Percentiles rank a stretch among this genome's conserved stretches.
Conservation (phyloP, 1,140 invertebrate species). For the Druon quercuslanigerum region DNA sequence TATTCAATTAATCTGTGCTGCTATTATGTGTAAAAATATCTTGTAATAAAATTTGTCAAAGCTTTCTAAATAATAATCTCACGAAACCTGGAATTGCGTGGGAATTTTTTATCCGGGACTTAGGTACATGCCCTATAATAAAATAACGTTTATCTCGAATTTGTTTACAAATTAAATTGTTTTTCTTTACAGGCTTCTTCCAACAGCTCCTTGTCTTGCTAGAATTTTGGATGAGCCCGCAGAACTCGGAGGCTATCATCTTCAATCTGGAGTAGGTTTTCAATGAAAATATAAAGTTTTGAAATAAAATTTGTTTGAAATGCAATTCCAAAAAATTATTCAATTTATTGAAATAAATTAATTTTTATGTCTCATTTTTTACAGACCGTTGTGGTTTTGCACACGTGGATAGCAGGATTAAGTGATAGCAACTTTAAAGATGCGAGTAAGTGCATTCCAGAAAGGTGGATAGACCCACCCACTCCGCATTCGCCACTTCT, state of each 20-base stretch:
- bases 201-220: conserved; percentile 89
- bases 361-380: conserved; percentile 44
- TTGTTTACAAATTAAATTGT: conserved; percentile 29
- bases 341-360: not conserved
- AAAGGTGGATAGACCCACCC: conserved; percentile 84
- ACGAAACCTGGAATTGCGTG: no score
- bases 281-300: conserved; percentile 4
- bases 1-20: no score
- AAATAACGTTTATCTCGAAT: not conserved
- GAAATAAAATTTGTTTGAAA: conserved; percentile 25
- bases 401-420: conserved; percentile 88
- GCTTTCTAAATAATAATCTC: no score
- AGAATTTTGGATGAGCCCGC: conserved; percentile 87
- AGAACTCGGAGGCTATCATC: conserved; percentile 83
- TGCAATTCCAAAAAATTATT: not conserved
- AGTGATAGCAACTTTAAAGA: conserved; percentile 87
- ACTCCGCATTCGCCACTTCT: conserved; percentile 78
- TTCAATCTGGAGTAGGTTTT: conserved; percentile 85
- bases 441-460: conserved; percentile 85
- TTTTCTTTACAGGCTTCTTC: conserved; percentile 78
- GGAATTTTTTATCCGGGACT: no score
- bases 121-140: no score
- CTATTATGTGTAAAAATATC: no score
- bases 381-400: conserved; percentile 89
- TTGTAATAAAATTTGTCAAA: no score